These are phyloP conservation scores for Arrhopalites spinosus DNA, from an alignment of 2,888 invertebrate genomes.

Conservation along the genomic window DNA sequence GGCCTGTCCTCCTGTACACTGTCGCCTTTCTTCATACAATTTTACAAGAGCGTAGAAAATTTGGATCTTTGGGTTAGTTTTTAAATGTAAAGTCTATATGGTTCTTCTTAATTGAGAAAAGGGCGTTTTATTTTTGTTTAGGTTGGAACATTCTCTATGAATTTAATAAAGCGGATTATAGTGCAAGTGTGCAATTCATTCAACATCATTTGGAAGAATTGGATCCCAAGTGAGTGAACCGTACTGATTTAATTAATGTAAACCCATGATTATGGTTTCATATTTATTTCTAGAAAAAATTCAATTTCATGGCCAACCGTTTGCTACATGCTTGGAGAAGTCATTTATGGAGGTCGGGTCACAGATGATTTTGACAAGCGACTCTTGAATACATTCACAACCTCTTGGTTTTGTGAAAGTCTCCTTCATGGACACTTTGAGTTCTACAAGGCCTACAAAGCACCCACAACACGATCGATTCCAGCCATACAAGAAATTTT, in stretches of 20 bases:
- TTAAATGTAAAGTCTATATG: too few relatives aligned
- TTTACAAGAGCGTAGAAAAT: constrained; percentile 92
- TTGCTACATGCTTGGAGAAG: constrained; percentile 94
- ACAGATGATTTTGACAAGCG: constrained; percentile 74
- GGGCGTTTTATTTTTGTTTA: too few relatives aligned
- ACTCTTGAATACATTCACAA: constrained; percentile 87
- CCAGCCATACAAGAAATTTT: constrained; percentile 82
- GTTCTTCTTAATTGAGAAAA: too few relatives aligned
- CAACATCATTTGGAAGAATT: constrained; percentile 97
- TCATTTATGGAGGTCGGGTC: constrained; percentile 71
- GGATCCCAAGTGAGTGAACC: constrained; percentile 81
- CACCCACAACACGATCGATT: constrained; percentile 80
- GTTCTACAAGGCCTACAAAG: constrained; percentile 91
- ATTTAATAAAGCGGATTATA: constrained; percentile 95
- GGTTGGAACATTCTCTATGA: constrained; percentile 93
- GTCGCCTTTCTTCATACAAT: constrained; percentile 95
- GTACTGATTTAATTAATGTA: constrained; percentile 64
- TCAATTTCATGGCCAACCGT: constrained; percentile 97
- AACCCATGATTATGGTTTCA: neutral
- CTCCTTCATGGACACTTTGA: constrained; percentile 85
- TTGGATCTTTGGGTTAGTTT: too few relatives aligned
- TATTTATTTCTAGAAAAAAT: constrained; percentile 57
- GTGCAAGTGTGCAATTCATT: constrained; percentile 92
- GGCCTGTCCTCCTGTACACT: constrained; percentile 91
- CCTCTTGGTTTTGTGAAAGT: constrained; percentile 90